Percentiles rank a stretch among this genome's conserved stretches.
phyloP scores from a whole-genome alignment of 2,888 invertebrate species.

The Iselma pallidipennis region DNA sequence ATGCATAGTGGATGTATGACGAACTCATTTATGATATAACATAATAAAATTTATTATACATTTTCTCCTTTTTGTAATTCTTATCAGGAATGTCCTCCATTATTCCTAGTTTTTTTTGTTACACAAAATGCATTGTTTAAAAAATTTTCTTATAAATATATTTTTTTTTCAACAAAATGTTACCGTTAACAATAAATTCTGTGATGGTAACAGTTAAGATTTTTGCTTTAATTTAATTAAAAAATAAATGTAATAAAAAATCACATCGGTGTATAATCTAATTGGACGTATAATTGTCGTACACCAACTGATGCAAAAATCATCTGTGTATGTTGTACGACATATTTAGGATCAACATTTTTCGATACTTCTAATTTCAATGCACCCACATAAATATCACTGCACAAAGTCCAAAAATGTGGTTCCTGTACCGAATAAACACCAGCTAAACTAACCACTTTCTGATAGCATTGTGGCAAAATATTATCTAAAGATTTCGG shows the following conservation, averaged over 20 bases:
- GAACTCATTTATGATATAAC: slow-evolving; percentile 7
- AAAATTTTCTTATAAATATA: not conserved
- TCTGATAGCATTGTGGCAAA: slow-evolving; percentile 86
- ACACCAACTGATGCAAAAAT: slow-evolving; percentile 94
- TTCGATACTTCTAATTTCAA: slow-evolving; percentile 94
- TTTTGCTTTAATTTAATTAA: not conserved
- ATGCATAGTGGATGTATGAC: slow-evolving; percentile 5
- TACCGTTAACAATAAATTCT: not conserved
- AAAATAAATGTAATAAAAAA: slow-evolving; percentile 29
- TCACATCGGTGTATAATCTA: slow-evolving; percentile 87
- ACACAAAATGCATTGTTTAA: not conserved
- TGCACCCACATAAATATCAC: slow-evolving; percentile 90
- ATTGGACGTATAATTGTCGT: slow-evolving; percentile 87
- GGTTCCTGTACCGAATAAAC: slow-evolving; percentile 96
- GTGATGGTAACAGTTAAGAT: not conserved
- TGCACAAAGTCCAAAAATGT: slow-evolving; percentile 98
- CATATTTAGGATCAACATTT: slow-evolving; percentile 90
- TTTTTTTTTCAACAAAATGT: not conserved
- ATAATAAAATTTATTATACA: slow-evolving; percentile 10
- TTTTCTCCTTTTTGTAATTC: not conserved
- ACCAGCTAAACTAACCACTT: slow-evolving; percentile 87
- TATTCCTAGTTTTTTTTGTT: not conserved
- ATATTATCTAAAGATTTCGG: slow-evolving; percentile 80
- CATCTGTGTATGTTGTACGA: slow-evolving; percentile 89
- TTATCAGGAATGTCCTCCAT: not conserved